Base-by-base conservation (phyloP, 2,797 vertebrate species). In the Atherinosoma microstoma region DNA sequence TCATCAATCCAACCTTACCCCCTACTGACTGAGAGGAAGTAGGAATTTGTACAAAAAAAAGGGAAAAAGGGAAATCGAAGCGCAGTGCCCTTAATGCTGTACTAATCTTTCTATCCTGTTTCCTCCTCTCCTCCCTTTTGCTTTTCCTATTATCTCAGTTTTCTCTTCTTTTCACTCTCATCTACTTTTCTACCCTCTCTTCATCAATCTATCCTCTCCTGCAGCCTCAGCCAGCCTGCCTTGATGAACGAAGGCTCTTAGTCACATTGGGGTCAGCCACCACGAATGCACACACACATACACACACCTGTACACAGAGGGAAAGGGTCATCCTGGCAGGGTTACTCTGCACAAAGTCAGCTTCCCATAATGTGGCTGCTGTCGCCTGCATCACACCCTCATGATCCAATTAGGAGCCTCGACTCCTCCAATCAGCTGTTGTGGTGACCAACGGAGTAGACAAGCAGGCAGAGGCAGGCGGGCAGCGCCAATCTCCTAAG, bases 401-500 rank as follows among this genome's bases (percentile, higher is more conserved):
- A 98, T 98, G 97, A 99, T 99, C 98, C 97, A 98, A 98, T 99
- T 99, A 98, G 96, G 95, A 94, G 94, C 93, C 86, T 93, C 93
- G 90, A 94, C 92, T 94, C 95, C 91, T 93, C 95, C 96, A 95
- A 96, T 96, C 96, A 96, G 94, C 93, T 89, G 94, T 95, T 67
- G 95, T 95, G 95, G 94, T 94, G 95, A 96, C 96, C 94, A 94
- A 84, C 95, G 93, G 94, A 94, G 96, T 95, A 96, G 95, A 96
- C 95, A 87, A 94, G 92, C 95, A 94, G 96, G 95, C 95, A 95
- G 94, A 94, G 96, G 96, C 96, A 93, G 95, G 95, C 94, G 92
- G 96, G 95, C 94, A 96, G 96, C 95, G 96, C 96, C 97, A 99
- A 99, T 99, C 97, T 98, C 95, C 94, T 98, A 99, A 99, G 97